Conservation (phyloP, 2,888 invertebrate genomes). For the Tetropium fuscum region DNA sequence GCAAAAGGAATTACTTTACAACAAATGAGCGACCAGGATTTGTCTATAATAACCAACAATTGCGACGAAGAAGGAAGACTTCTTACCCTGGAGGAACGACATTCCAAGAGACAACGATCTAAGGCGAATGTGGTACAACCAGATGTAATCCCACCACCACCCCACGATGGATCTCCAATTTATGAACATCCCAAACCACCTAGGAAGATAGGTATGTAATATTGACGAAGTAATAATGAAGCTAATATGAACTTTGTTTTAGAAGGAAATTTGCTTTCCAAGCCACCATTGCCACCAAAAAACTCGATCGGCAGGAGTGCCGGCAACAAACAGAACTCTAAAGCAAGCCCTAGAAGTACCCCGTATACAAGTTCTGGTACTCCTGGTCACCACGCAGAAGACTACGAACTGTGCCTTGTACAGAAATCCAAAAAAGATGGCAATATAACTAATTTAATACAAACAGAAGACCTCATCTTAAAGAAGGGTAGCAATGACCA, state of each 20-base stretch:
- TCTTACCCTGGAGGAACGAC: slow-evolving; percentile 78
- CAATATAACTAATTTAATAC: slow-evolving; percentile 45
- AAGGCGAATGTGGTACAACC: slow-evolving; percentile 70
- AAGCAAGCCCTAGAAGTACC: background rate
- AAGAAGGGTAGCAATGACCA: slow-evolving; percentile 57
- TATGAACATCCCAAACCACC: slow-evolving; percentile 75
- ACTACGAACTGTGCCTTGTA: slow-evolving; percentile 46
- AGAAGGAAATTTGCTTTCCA: slow-evolving; percentile 54
- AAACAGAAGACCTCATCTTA: slow-evolving; percentile 48
- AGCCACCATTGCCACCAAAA: slow-evolving; percentile 71
- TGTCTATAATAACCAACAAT: slow-evolving; percentile 52
- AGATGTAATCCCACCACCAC: slow-evolving; percentile 77
- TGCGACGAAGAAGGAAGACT: slow-evolving; percentile 73
- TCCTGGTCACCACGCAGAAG: slow-evolving; percentile 42
- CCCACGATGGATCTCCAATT: slow-evolving; percentile 68
- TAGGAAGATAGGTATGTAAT: no score
- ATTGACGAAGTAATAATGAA: background rate
- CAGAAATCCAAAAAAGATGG: slow-evolving; percentile 47
- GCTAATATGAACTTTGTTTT: no score
- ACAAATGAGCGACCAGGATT: slow-evolving; percentile 58
- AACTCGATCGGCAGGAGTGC: slow-evolving; percentile 76
- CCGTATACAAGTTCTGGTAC: slow-evolving; percentile 39
- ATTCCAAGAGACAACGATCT: slow-evolving; percentile 78
- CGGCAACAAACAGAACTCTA: slow-evolving; percentile 52
- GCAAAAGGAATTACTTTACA: slow-evolving; percentile 65